Base-by-base conservation (phyloP, 2,113 vertebrate species). In the Stegastes partitus region DNA sequence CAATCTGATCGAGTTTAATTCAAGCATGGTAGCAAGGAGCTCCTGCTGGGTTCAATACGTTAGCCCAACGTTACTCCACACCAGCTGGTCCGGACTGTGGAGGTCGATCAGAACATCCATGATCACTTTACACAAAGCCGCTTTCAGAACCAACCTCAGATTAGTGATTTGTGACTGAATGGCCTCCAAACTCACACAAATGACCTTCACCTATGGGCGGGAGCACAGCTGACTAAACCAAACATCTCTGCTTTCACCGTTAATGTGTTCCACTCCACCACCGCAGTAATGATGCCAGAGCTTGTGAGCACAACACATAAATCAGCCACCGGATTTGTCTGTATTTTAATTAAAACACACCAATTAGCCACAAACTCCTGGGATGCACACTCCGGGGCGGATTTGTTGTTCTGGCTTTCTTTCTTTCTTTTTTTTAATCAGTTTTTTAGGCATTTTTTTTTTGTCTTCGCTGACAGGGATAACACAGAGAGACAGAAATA, bases 291-390 rank as follows among this genome's bases (percentile, higher is more conserved):
- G 7, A 19, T 16, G 19, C 1, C 28, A 50, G 8, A 16, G 16
- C 0, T 69, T 69, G n/a, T 0, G 0, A 37, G 23, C 50, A 53
- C 69, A 62, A 42, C 7, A n/a, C 15, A 31, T 21, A n/a, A 44
- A 53, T 39, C 45, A 51, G 15, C 16, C 21, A n/a, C 21, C 39
- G 44, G 18, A 37, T 51, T 63, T 53, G 49, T 53, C 34, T 21
- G n/a, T 25, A 11, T 31, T 50, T 67, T 67, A 34, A 51, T 51
- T 15, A 53, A 67, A 37, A 50, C 28, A 54, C 16, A 47, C n/a
- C 18, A 57, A 15, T 22, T 50, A 28, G 11, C 7, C 55, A 37
- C 44, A 23, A 50, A 37, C 50, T 64, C 42, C 50, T 26, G 26
- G 14, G 42, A 65, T 67, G 12, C n/a, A 14, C 12, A 54, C 9